Evolutionary conservation across 2,797 vertebrate genomes (phyloP).

Genomic region (Trachurus trachurus): DNA sequence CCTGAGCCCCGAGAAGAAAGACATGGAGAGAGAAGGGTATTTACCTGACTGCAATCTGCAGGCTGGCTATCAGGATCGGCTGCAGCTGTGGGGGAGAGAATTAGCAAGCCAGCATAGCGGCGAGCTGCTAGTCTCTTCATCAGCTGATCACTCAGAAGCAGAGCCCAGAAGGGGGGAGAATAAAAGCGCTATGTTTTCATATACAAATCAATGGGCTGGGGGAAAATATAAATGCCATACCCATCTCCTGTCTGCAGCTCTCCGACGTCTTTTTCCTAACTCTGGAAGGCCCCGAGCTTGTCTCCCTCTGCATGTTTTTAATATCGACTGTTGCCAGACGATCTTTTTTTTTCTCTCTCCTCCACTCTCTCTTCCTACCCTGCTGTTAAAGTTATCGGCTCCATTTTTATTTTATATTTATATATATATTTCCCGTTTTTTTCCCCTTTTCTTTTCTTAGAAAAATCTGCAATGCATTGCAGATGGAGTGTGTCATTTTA

Average conservation of each 20-base stretch:
- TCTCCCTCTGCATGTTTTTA: conserved; percentile 92
- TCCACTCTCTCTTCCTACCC: conserved; percentile 61
- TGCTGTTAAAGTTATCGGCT: conserved; percentile 80
- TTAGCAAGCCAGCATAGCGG: conserved; percentile 99
- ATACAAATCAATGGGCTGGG: conserved; percentile 93
- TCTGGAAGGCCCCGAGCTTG: conserved; percentile 93
- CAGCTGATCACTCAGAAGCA: conserved; percentile 99
- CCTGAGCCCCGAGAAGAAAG: conserved; percentile 80
- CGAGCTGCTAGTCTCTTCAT: conserved; percentile 99
- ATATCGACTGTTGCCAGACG: conserved; percentile 95
- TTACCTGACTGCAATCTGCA: conserved; percentile 99
- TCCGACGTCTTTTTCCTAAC: conserved; percentile 93
- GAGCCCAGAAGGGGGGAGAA: conserved; percentile 92
- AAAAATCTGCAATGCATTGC: conserved; percentile 25
- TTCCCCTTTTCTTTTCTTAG: not conserved
- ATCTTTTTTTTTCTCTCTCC: conserved; percentile 38
- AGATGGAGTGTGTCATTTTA: conserved; percentile 17
- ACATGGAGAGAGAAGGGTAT: conserved; percentile 82
- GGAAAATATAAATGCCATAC: conserved; percentile 89
- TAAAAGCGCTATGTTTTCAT: conserved; percentile 97
- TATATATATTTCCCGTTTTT: conserved; percentile 40
- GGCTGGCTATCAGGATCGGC: conserved; percentile 94
- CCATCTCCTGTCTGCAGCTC: conserved; percentile 92
- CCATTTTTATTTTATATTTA: conserved; percentile 56
- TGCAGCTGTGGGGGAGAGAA: conserved; percentile 98